Evolutionary conservation across 2,113 vertebrate genomes (phyloP).

Genomic region (Opisthocomus hoazin): DNA sequence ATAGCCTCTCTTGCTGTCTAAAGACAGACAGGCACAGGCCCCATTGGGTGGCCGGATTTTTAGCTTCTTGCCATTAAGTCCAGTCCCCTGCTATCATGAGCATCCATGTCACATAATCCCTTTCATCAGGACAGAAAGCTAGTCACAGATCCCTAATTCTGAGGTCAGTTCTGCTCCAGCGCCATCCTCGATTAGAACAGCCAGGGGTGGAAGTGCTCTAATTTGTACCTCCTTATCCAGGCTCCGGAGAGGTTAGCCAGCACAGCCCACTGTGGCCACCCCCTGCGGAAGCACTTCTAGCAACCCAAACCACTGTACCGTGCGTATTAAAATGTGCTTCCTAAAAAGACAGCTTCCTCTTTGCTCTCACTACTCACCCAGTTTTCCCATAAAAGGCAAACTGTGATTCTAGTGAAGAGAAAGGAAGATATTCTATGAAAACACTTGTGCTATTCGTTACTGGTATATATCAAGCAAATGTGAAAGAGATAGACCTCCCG

Average conservation of each 20-base stretch:
- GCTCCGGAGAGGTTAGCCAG: neutral
- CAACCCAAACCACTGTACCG: neutral
- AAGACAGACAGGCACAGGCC: neutral
- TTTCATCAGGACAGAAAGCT: conserved; percentile 18
- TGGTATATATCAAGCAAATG: neutral
- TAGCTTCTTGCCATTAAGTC: neutral
- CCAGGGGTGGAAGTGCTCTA: conserved; percentile 17
- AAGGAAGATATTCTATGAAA: neutral
- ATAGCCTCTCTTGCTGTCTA: neutral
- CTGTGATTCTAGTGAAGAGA: neutral
- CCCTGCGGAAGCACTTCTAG: neutral
- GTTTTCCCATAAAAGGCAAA: neutral
- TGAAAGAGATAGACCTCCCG: fast-evolving
- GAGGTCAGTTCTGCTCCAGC: conserved; percentile 39
- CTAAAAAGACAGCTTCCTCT: neutral
- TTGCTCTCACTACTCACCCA: neutral
- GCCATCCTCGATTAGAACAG: neutral
- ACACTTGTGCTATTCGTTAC: neutral
- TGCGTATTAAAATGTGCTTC: neutral
- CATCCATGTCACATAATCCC: conserved; percentile 45
- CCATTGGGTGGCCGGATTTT: neutral
- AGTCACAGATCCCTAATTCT: neutral
- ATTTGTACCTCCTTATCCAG: neutral
- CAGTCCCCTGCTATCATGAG: neutral
- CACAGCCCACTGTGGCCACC: neutral